Evolutionary conservation across 2,888 invertebrate genomes (phyloP).

Genomic region (Xanthorhoe spadicearia): DNA sequence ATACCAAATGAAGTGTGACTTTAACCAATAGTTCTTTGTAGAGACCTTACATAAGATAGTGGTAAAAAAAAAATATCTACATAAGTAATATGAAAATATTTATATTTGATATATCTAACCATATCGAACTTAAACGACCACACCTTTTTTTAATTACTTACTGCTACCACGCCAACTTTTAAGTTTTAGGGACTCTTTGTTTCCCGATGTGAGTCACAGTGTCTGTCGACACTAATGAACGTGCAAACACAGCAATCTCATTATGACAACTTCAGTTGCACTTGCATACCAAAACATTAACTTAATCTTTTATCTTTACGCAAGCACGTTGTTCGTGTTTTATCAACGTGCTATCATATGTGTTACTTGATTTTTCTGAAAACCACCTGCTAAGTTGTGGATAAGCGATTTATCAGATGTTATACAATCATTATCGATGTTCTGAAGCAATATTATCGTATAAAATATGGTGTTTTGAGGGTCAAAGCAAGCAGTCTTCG

Average conservation of each 20-base stretch:
- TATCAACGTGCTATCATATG: conserved; percentile 37
- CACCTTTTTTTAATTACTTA: background rate
- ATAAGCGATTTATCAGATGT: conserved; percentile 37
- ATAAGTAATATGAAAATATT: too few species aligned
- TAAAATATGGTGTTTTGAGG: conserved; percentile 54
- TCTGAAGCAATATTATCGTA: conserved; percentile 66
- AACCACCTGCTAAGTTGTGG: conserved; percentile 27
- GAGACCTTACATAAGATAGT: background rate
- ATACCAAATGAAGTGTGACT: background rate
- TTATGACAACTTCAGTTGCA: conserved; percentile 22
- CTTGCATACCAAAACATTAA: conserved; percentile 13
- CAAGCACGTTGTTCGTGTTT: conserved; percentile 37
- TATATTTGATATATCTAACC: too few species aligned
- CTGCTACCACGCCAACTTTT: background rate
- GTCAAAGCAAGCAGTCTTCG: conserved; percentile 49
- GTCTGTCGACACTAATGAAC: conserved; percentile 8
- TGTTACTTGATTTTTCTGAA: conserved; percentile 36
- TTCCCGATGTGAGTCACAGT: conserved; percentile 22
- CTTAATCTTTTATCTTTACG: conserved; percentile 34
- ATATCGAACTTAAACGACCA: too few species aligned
- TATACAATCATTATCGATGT: conserved; percentile 48
- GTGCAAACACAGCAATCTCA: conserved; percentile 27
- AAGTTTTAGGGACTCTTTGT: background rate
- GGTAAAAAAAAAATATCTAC: too few species aligned
- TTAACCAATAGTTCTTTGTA: background rate